Conservation (phyloP, 2,888 invertebrate genomes). For the Mesopsocus fuscifrons region DNA sequence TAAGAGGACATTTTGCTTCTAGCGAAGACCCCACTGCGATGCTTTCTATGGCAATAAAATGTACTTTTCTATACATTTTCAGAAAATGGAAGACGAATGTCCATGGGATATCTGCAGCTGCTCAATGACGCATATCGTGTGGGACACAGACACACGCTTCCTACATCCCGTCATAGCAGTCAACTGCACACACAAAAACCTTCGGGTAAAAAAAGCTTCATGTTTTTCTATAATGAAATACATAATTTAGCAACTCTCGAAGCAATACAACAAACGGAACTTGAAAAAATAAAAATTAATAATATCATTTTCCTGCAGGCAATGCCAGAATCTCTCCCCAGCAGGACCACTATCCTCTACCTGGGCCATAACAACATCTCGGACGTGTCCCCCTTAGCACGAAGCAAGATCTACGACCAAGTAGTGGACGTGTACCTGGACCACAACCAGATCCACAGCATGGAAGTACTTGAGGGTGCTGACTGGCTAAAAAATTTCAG, state of each 20-base stretch:
- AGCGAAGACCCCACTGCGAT: not conserved
- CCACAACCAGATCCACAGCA: conserved; percentile 46
- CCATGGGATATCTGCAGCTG: conserved; percentile 37
- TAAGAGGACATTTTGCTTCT: too few relatives aligned
- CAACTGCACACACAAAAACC: conserved; percentile 37
- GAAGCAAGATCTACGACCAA: conserved; percentile 43
- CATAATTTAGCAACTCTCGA: not conserved
- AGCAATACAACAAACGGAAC: not conserved
- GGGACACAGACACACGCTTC: conserved; percentile 25
- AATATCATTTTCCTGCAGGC: conserved; percentile 23
- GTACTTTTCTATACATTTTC: conserved; percentile 13
- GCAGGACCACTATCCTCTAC: conserved; percentile 42
- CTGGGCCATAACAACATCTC: conserved; percentile 47
- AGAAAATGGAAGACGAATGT: conserved; percentile 38
- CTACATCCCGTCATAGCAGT: conserved; percentile 45
- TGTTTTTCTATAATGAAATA: not conserved
- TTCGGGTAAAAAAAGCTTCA: not conserved
- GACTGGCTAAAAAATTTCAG: conserved; percentile 61
- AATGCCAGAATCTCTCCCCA: conserved; percentile 40
- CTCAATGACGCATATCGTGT: conserved; percentile 40
- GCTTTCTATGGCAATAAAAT: conserved; percentile 10
- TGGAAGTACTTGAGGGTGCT: conserved; percentile 52
- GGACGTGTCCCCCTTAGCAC: conserved; percentile 37
- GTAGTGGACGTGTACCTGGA: conserved; percentile 59
- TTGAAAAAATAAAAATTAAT: not conserved